phyloP scores from a whole-genome alignment of 2,113 vertebrate genomes.

The Orientallactaga bullata region DNA sequence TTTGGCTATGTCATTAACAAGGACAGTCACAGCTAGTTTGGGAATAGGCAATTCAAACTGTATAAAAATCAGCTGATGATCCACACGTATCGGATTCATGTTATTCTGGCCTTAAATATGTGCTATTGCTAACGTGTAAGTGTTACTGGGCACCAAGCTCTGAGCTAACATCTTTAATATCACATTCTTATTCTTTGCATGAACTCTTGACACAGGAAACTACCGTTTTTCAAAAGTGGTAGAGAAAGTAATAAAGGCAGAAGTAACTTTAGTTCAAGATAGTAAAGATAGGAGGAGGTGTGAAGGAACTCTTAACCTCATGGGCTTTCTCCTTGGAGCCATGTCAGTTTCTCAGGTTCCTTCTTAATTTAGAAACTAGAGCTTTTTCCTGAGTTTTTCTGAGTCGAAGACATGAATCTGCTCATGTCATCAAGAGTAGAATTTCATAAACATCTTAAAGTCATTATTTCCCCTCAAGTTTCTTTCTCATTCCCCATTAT shows the following conservation, averaged over 20 bases:
- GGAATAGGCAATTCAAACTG: not conserved
- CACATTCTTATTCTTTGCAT: not conserved
- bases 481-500: not conserved
- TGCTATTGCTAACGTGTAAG: not conserved
- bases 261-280: not conserved
- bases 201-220: not conserved
- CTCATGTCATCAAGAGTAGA: not conserved
- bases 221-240: not conserved
- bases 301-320: not conserved
- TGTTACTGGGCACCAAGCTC: not conserved
- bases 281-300: not conserved
- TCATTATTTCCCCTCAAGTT: not conserved
- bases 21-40: not conserved
- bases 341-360: not conserved
- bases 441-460: constrained; percentile 24
- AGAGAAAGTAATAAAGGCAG: constrained; percentile 3
- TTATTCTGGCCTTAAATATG: not conserved
- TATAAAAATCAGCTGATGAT: not conserved
- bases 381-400: not conserved
- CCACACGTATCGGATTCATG: not conserved
- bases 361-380: constrained; percentile 6
- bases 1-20: not conserved
- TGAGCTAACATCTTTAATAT: not conserved
- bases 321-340: not conserved
- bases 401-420: not conserved